Percentiles rank a stretch among this genome's conserved stretches.
These are phyloP conservation scores for Ladona fulva DNA, from an alignment of 1,140 invertebrate genomes.

Conservation along the genomic window DNA sequence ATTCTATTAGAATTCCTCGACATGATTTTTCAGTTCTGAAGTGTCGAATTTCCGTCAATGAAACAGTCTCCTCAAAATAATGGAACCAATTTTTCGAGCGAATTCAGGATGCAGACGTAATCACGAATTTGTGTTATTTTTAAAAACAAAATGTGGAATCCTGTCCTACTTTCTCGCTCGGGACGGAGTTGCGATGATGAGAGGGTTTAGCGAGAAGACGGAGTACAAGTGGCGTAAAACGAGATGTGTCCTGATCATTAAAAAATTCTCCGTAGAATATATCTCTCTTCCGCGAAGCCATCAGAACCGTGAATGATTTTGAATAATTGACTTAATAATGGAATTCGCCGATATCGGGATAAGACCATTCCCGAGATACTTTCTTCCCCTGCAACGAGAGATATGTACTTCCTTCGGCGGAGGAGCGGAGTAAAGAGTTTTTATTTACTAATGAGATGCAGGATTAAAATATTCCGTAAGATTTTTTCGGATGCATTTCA, in stretches of 20 bases:
- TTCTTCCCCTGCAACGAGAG: too few relatives aligned
- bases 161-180: neutral
- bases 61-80: neutral
- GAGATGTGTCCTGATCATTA: neutral
- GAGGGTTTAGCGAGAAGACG: too few relatives aligned
- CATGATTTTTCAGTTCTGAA: too few relatives aligned
- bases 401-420: too few relatives aligned
- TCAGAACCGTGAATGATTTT: neutral
- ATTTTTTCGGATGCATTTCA: too few relatives aligned
- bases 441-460: too few relatives aligned
- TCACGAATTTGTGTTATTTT: neutral
- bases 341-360: neutral
- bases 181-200: neutral
- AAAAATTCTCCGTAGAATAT: neutral
- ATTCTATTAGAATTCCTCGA: too few relatives aligned
- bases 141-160: neutral
- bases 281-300: neutral
- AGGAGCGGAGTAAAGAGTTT: too few relatives aligned
- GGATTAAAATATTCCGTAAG: too few relatives aligned
- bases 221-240: neutral
- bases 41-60: too few relatives aligned
- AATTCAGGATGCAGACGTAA: neutral
- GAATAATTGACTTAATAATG: constrained; percentile 4
- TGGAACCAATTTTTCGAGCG: neutral
- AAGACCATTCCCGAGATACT: too few relatives aligned